Evolutionary conservation across 2,113 vertebrate genomes (phyloP).

Genomic region (Recurvirostra avosetta): DNA sequence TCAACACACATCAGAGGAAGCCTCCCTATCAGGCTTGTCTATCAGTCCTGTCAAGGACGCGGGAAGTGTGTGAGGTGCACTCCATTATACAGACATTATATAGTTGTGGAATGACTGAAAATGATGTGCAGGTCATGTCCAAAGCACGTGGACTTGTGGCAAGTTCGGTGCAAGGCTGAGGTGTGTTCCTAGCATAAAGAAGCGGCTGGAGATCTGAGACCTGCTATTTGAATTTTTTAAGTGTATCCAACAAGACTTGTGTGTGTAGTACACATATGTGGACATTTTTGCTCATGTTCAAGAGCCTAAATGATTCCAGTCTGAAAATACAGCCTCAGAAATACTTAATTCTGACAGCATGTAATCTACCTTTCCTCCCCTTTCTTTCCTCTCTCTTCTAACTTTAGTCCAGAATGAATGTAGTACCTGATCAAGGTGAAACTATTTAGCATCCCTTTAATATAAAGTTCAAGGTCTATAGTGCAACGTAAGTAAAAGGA

Average conservation of each 20-base stretch:
- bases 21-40: not conserved
- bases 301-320: not conserved
- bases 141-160: accelerated
- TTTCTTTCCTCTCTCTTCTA: not conserved
- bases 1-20: too few relatives aligned
- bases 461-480: not conserved
- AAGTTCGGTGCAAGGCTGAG: not conserved
- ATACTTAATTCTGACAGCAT: not conserved
- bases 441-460: not conserved
- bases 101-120: not conserved
- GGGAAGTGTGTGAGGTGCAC: not conserved
- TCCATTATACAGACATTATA: accelerated
- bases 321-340: not conserved
- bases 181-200: not conserved
- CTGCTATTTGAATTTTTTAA: not conserved
- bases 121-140: not conserved
- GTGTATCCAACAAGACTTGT: not conserved
- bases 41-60: not conserved
- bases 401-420: not conserved
- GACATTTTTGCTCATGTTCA: not conserved
- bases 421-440: not conserved
- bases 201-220: not conserved
- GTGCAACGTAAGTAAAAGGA: not conserved
- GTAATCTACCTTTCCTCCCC: not conserved
- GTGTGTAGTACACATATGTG: not conserved